Base-by-base conservation (phyloP, 2,113 vertebrate species). In the Geothlypis trichas region DNA sequence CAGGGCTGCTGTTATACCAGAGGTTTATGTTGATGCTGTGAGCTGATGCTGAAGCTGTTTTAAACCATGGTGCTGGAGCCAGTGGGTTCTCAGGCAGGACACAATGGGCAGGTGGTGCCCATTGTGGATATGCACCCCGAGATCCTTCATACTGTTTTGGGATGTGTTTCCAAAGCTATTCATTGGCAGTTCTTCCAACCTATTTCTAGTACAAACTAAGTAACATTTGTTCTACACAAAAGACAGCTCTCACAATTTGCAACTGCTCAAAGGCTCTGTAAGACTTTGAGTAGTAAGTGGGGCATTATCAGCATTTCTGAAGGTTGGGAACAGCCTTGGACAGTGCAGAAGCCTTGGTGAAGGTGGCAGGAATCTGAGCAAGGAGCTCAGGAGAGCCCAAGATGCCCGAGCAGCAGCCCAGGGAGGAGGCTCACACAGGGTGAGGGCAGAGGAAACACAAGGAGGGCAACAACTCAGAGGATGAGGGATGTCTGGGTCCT, bases 351-450 rank as follows among this genome's bases (percentile, higher is more conserved):
- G 26, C 30, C 39, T 23, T 49, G 57, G 22, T 55, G 66, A 81
- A 8, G 4, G 59, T 20, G 30, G 33, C 30, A 42, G 1, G 1
- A 33, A 7, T 17, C 24, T 35, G 22, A 66, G 33, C 20, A 57
- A 15, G 42, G 35, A 26, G 14, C 65, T 41, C 5, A 13, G 69
- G 46, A 79, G 41, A 65, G 42, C 39, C 35, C 0, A 1, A 42
- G 42, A 18, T 0, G 0, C 35, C 58, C 0, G 2, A 37, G 37
- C 28, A 76, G 16, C 4, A 2, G 67, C 14, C 20, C 5, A 3
- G 67, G 77, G 35, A 89, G 28, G 47, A 65, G 26, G 21, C 9
- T 81, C 2, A 1, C 35, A 55, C 20, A 57, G 49, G 5, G 28
- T n/a, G 39, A 39, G 24, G 37, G 62, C 52, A 82, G 61, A n/a